phyloP scores from a whole-genome alignment of 2,113 vertebrate genomes.

The Lagopus leucura region DNA sequence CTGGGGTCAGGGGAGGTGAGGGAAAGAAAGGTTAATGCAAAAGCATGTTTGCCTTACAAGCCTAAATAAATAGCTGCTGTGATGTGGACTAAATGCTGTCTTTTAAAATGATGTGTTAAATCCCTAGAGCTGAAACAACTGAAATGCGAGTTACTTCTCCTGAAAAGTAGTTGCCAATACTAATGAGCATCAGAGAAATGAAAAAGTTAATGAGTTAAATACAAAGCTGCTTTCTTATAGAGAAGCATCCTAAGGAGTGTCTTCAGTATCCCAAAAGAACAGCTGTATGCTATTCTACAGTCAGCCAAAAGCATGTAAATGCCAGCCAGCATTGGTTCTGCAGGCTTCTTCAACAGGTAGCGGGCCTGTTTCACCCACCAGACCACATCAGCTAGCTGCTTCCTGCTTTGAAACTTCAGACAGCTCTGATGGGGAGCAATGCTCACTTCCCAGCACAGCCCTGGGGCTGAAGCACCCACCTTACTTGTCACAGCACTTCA shows the following conservation, averaged over 20 bases:
- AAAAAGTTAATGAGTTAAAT: background rate
- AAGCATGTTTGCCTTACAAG: background rate
- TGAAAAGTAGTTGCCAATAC: background rate
- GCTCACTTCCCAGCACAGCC: background rate
- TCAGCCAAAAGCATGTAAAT: background rate
- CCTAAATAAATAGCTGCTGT: slow-evolving; percentile 8
- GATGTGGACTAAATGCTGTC: background rate
- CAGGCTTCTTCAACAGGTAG: slow-evolving; percentile 14
- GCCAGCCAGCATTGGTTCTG: background rate
- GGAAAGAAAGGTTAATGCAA: slow-evolving; percentile 31
- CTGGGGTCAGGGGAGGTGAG: background rate
- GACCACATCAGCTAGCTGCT: background rate
- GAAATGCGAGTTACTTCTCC: background rate
- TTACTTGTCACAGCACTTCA: background rate
- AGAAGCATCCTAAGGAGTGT: background rate
- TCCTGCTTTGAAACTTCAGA: background rate
- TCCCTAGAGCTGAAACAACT: background rate
- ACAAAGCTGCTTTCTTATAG: background rate
- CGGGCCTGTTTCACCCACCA: background rate
- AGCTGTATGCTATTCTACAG: background rate
- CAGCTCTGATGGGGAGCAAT: background rate
- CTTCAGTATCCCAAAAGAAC: background rate
- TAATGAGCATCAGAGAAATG: background rate
- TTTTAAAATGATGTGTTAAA: background rate
- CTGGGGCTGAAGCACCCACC: background rate